Percentiles rank a stretch among this genome's conserved stretches.
Conservation (phyloP, 2,888 invertebrate genomes). For the Apodemia hepburni region DNA sequence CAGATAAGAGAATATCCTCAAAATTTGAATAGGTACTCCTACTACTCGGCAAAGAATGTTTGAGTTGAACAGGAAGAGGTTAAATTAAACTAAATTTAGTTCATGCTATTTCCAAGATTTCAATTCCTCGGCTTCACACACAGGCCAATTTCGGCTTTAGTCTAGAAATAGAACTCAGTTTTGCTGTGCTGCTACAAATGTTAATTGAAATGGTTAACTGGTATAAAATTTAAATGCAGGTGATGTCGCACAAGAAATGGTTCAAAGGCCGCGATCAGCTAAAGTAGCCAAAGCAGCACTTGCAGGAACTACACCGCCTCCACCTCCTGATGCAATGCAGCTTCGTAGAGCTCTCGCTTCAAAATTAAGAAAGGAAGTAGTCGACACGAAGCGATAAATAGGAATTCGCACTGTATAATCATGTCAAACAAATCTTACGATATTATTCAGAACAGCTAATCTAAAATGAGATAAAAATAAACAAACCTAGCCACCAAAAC, state of each 20-base stretch:
- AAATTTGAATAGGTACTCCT: no score
- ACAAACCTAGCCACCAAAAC: neutral
- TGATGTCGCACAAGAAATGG: slow-evolving; percentile 67
- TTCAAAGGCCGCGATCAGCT: slow-evolving; percentile 85
- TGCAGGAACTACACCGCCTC: slow-evolving; percentile 68
- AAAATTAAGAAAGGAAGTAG: slow-evolving; percentile 92
- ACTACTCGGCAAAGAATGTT: no score
- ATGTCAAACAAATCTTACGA: neutral
- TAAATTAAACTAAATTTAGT: no score
- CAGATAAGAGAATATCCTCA: no score
- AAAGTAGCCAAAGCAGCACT: slow-evolving; percentile 85
- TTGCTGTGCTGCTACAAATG: no score
- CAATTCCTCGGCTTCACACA: no score
- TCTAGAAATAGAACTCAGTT: no score
- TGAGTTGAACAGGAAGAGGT: no score
- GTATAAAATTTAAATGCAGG: slow-evolving; percentile 30
- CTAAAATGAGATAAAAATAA: no score
- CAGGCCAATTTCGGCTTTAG: no score
- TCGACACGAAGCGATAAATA: slow-evolving; percentile 65
- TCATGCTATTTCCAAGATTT: no score
- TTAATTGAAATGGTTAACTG: slow-evolving; percentile 1
- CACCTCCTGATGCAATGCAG: slow-evolving; percentile 83
- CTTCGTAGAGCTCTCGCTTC: slow-evolving; percentile 91
- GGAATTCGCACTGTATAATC: neutral
- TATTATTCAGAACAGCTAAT: no score